phyloP scores from a whole-genome alignment of 1,140 invertebrate species.

The Monochamus saltuarius region DNA sequence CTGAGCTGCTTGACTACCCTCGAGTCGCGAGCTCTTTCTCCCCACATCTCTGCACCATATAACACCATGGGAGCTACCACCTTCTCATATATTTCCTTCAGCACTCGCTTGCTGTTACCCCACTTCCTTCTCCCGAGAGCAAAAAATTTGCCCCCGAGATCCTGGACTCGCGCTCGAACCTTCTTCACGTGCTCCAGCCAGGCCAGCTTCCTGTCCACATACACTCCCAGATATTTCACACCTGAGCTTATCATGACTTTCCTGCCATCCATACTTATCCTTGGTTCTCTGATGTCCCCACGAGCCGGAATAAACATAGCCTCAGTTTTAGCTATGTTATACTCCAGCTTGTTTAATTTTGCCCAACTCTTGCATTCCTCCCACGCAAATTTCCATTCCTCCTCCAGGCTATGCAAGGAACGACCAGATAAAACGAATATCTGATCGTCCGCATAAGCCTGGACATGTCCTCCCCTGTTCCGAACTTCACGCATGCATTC shows the following conservation, averaged over 20 bases:
- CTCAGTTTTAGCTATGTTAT: not conserved
- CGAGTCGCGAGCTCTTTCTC: too few species aligned
- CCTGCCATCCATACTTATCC: not conserved
- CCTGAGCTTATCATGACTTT: too few species aligned
- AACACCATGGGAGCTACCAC: too few species aligned
- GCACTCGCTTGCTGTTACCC: too few species aligned
- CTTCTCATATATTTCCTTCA: too few species aligned
- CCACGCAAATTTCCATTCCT: not conserved
- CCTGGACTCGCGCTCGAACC: too few species aligned
- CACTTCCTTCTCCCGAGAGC: too few species aligned
- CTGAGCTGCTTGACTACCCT: too few species aligned
- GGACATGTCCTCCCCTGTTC: not conserved
- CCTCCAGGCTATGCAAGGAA: not conserved
- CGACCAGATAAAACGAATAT: not conserved
- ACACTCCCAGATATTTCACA: not conserved
- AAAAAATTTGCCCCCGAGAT: too few species aligned
- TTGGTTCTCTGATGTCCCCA: not conserved
- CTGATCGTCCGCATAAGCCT: not conserved
- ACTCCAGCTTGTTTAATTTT: not conserved
- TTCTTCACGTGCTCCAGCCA: too few species aligned
- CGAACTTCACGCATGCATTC: not conserved
- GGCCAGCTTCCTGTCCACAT: not conserved
- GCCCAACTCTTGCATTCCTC: not conserved
- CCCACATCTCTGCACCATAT: too few species aligned
- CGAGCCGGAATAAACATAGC: not conserved